phyloP scores from a whole-genome alignment of 2,113 vertebrate species.

The Sigmodon hispidus region DNA sequence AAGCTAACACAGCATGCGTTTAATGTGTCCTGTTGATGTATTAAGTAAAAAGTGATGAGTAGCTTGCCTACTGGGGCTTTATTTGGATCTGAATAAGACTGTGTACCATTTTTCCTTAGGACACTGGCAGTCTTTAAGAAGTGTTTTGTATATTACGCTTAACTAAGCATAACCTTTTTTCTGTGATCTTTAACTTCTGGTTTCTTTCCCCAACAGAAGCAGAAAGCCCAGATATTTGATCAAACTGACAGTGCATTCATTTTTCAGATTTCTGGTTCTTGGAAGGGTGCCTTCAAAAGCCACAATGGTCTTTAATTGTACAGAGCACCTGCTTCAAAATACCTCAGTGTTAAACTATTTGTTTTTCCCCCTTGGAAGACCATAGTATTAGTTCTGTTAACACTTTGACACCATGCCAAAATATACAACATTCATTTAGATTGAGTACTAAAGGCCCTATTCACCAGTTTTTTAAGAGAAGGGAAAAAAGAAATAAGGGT shows the following conservation, averaged over 20 bases:
- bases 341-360: slow-evolving; percentile 88
- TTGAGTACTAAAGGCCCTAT: slow-evolving; percentile 85
- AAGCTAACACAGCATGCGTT: neutral
- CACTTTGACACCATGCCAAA: slow-evolving; percentile 86
- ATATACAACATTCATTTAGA: slow-evolving; percentile 86
- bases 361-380: slow-evolving; percentile 84
- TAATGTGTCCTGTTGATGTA: neutral
- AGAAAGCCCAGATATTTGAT: slow-evolving; percentile 78
- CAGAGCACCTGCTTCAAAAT: slow-evolving; percentile 87
- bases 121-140: slow-evolving; percentile 51
- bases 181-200: slow-evolving; percentile 52
- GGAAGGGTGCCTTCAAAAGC: slow-evolving; percentile 81
- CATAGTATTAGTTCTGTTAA: slow-evolving; percentile 86
- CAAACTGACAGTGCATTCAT: slow-evolving; percentile 78
- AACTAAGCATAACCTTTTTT: slow-evolving; percentile 65
- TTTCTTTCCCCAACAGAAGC: slow-evolving; percentile 67
- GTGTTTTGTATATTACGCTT: slow-evolving; percentile 52
- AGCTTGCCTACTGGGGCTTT: neutral
- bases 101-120: slow-evolving; percentile 38
- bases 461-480: slow-evolving; percentile 80
- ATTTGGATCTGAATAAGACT: slow-evolving; percentile 39
- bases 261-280: slow-evolving; percentile 81
- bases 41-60: neutral
- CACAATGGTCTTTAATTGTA: slow-evolving; percentile 85
- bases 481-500: slow-evolving; percentile 70